Percentiles rank a stretch among this genome's conserved stretches.
Evolutionary conservation across 1,140 invertebrate genomes (phyloP).

Genomic region (Drosophila mojavensis): DNA sequence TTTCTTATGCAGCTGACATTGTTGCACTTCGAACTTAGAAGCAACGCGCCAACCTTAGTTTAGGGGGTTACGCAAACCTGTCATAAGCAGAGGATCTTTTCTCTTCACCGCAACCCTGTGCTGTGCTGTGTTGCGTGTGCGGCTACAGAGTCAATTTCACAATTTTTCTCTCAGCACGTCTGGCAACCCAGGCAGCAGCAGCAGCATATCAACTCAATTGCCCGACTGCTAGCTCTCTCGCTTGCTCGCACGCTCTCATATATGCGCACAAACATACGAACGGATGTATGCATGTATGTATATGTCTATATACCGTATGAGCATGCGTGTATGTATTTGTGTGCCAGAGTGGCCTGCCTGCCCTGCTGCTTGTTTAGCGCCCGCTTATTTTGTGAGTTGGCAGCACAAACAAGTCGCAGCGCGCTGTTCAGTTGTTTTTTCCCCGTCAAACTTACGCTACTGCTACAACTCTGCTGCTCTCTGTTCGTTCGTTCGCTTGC

Average conservation of each 20-base stretch:
- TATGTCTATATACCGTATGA: constrained; percentile 32
- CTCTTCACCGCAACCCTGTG: constrained; percentile 41
- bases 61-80: constrained; percentile 45
- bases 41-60: constrained; percentile 39
- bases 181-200: constrained; percentile 42
- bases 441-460: constrained; percentile 54
- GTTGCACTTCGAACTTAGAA: constrained; percentile 36
- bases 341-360: constrained; percentile 50
- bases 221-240: constrained; percentile 12
- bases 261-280: constrained; percentile 21
- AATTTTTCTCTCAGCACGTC: constrained; percentile 30
- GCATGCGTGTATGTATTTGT: constrained; percentile 17
- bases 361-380: constrained; percentile 40
- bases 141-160: constrained; percentile 33
- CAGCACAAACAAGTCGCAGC: constrained; percentile 55
- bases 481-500: constrained; percentile 65
- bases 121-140: not conserved
- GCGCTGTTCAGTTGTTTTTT: constrained; percentile 58
- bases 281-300: constrained; percentile 41
- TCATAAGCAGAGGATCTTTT: constrained; percentile 34
- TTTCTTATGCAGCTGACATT: not conserved
- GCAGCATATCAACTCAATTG: constrained; percentile 15
- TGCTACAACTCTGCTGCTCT: constrained; percentile 52
- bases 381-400: constrained; percentile 58
- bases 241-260: constrained; percentile 12